Percentiles rank a stretch among this genome's conserved stretches.
Evolutionary conservation across 2,113 vertebrate species (phyloP).

Genomic region (Antennarius striatus): DNA sequence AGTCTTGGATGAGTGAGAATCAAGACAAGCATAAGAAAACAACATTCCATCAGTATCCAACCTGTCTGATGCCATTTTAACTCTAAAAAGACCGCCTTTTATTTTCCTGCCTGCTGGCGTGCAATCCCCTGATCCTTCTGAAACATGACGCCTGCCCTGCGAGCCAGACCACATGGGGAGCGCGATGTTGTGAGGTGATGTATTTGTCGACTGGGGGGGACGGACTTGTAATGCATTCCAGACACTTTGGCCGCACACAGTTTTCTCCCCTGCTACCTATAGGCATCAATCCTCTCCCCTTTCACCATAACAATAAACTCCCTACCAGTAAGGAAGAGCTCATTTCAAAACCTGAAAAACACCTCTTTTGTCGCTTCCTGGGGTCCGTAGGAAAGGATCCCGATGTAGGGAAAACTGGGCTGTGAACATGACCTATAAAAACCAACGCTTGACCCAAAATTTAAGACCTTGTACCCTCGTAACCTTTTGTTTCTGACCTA

Average conservation of each 20-base stretch:
- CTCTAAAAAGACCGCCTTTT: constrained; percentile 27
- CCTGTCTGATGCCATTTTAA: constrained; percentile 28
- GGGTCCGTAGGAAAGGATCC: constrained; percentile 32
- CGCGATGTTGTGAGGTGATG: constrained; percentile 71
- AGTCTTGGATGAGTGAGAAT: neutral
- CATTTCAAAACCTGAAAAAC: constrained; percentile 64
- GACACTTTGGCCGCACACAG: constrained; percentile 65
- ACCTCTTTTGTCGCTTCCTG: constrained; percentile 52
- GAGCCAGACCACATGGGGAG: constrained; percentile 72
- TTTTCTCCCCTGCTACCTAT: constrained; percentile 74
- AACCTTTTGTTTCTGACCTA: constrained; percentile 25
- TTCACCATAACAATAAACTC: constrained; percentile 81
- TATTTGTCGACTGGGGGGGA: constrained; percentile 68
- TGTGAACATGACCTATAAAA: constrained; percentile 33
- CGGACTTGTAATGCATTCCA: constrained; percentile 79
- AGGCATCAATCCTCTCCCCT: constrained; percentile 80
- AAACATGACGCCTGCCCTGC: constrained; percentile 67
- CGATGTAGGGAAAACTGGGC: constrained; percentile 27
- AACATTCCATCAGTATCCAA: constrained; percentile 25
- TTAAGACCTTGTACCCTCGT: constrained; percentile 20
- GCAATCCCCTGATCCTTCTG: constrained; percentile 71
- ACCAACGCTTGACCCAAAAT: constrained; percentile 41
- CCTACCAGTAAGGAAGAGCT: constrained; percentile 65
- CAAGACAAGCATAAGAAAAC: constrained; percentile 2
- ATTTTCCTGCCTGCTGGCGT: constrained; percentile 62